Evolutionary conservation across 2,113 vertebrate genomes (phyloP).

Genomic region (Gopherus evgoodei): DNA sequence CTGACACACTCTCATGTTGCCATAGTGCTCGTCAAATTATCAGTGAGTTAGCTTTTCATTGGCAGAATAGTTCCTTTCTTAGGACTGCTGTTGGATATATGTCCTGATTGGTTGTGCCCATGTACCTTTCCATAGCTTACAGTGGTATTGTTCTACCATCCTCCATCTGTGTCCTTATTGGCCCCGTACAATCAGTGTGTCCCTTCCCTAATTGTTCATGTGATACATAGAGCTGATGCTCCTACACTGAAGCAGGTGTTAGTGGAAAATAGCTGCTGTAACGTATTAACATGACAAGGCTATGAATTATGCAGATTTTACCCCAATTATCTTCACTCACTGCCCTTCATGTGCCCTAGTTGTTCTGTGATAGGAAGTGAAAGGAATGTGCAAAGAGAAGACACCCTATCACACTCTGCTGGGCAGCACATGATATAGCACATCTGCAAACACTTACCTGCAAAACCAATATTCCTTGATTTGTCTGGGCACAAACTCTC

Average conservation of each 20-base stretch:
- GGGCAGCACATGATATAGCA: not conserved
- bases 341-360: rapidly evolving
- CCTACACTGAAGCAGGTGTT: rapidly evolving
- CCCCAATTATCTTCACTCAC: not conserved
- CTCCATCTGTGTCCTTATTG: not conserved
- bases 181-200: not conserved
- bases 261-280: not conserved
- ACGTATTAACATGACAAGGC: not conserved
- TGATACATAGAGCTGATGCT: not conserved
- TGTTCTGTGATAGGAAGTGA: not conserved
- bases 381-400: not conserved
- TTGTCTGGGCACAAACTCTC: not conserved
- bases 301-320: not conserved
- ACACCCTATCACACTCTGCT: not conserved
- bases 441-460: not conserved
- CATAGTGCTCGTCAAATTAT: not conserved
- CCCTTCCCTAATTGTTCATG: not conserved
- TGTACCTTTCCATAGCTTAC: not conserved
- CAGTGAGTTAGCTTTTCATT: not conserved
- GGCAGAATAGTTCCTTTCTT: not conserved
- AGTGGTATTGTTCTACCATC: not conserved
- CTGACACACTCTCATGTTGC: not conserved
- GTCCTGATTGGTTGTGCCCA: not conserved
- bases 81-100: not conserved
- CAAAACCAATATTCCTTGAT: not conserved